These are phyloP conservation scores for Sebastes matsubarae DNA, from an alignment of 2,797 vertebrate species.

Conservation along the genomic window DNA sequence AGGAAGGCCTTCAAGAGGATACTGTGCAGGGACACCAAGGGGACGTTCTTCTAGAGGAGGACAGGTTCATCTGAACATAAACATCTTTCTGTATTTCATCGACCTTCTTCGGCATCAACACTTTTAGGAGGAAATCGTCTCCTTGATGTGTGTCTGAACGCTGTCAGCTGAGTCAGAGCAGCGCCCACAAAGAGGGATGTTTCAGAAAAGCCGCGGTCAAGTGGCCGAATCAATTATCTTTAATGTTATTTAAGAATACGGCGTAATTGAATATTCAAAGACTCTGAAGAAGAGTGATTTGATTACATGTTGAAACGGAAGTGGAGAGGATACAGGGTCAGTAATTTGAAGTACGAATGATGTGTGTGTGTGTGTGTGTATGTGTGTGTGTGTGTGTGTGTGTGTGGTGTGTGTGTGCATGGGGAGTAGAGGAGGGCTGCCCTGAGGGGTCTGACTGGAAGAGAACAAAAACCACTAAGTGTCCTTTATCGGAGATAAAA, in stretches of 20 bases:
- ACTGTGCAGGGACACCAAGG: conserved; percentile 78
- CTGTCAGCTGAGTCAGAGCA: conserved; percentile 9
- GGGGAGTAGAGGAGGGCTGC: conserved; percentile 18
- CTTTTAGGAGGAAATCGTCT: conserved; percentile 27
- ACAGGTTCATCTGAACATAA: too few species aligned
- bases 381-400: neutral
- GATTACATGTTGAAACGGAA: conserved; percentile 45
- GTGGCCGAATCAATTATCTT: conserved; percentile 49
- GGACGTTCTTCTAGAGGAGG: conserved; percentile 58
- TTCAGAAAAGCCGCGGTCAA: conserved; percentile 41
- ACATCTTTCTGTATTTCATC: neutral
- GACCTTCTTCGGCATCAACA: conserved; percentile 7
- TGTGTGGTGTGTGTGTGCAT: too few species aligned
- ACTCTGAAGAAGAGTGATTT: conserved; percentile 33
- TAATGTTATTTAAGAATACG: conserved; percentile 53
- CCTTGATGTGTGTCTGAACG: neutral
- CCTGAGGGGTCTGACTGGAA: conserved; percentile 49
- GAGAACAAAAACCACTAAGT: conserved; percentile 69
- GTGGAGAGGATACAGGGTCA: conserved; percentile 41
- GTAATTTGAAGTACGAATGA: conserved; percentile 23
- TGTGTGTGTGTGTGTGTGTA: neutral
- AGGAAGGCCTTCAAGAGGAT: conserved; percentile 89
- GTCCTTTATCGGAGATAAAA: conserved; percentile 65
- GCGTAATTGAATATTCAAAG: conserved; percentile 44
- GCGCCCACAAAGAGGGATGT: neutral